Evolutionary conservation across 2,888 invertebrate genomes (phyloP), one percentile per base, ranked within the genome.

Genomic region (Hemicrepidius hirtus): DNA sequence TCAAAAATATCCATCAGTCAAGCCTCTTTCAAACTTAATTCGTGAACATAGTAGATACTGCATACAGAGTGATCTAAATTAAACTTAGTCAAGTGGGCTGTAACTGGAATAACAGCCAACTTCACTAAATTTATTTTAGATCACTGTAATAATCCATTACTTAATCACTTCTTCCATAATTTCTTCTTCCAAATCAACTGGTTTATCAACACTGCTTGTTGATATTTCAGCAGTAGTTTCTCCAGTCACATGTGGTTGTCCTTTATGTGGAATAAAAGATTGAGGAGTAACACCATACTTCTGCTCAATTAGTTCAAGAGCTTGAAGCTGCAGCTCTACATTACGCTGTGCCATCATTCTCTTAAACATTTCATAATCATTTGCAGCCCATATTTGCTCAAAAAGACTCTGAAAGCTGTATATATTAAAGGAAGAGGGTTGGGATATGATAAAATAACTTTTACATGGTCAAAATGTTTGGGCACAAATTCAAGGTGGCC

Each of bases 271-370:
- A 18, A 90, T 82, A 82, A 91, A 90, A n/a, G 91, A 88, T 64
- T 89, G 89, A 0, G 91, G 93, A 81, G 91, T 91, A 59, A 90
- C 85, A 13, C 93, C 92, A 80, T 92, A 94, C 78, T 94, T 92
- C 80, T 93, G 90, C 83, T 95, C 95, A 65, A 96, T 93, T 80
- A 96, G 87, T 85, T 95, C 95, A 77, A 96, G 85, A 0, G 96
- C 95, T 89, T 97, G 94, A 74, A 97, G 87, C 84, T 97, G 97
- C 37, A 97, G 88, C 82, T 97, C 97, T 21, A 97, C 92, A 85
- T 97, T 97, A 81, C 95, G 93, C 84, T 96, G 95, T 6, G 93
- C 94, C 97, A 97, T 97, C 93, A 97, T 94, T 75, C 94, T 91
- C 69, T 94, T 93, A 84, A 97, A 97, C 86, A 97, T 94, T 76